Base-by-base conservation (phyloP, 2,113 vertebrate species). In the Catharus bicknelli region DNA sequence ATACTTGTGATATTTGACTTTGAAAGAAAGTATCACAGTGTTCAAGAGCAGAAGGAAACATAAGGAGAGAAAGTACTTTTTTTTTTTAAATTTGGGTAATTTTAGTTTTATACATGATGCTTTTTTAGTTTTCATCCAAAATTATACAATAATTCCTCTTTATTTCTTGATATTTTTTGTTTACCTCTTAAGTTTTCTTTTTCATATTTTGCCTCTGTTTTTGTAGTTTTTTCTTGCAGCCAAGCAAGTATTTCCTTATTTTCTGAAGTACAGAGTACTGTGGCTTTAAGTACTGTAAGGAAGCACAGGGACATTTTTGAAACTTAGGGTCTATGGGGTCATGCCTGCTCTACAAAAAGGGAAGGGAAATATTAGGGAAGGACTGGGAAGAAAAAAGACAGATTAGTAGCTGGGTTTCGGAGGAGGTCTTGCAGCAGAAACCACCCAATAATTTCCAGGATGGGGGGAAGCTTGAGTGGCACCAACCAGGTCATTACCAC, bases 401-500 rank as follows among this genome's bases (percentile, higher is more conserved):
- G 5, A 13, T 42, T 36, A 43, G 5, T 11, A 67, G 13, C 3
- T 62, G 8, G 4, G 5, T 32, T 68, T 80, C 29, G 9, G 27
- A 74, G 23, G 11, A 70, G 8, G 10, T 19, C 34, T 59, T 64
- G 20, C 10, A 43, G 16, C 29, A 47, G 16, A 83, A 7, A 6
- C 30, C 34, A 53, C 9, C 1, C 9, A 57, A 13, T 12, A 64
- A 26, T 73, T 77, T 59, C 18, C n/a, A 51, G 25, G 22, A 11
- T 11, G 19, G 30, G 6, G 20, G 13, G 45, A 73, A 68, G 17
- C 6, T 61, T 20, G 11, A 4, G 34, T 66, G n/a, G 12, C n/a
- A 48, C 13, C 5, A 63, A 3, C 5, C 16, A 13, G 8, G 4
- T 13, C 7, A 57, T n/a, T 23, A 8, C 0, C 5, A 21, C 26